These are phyloP conservation scores for Climacteris rufus DNA, from an alignment of 2,113 vertebrate genomes.

Conservation along the genomic window DNA sequence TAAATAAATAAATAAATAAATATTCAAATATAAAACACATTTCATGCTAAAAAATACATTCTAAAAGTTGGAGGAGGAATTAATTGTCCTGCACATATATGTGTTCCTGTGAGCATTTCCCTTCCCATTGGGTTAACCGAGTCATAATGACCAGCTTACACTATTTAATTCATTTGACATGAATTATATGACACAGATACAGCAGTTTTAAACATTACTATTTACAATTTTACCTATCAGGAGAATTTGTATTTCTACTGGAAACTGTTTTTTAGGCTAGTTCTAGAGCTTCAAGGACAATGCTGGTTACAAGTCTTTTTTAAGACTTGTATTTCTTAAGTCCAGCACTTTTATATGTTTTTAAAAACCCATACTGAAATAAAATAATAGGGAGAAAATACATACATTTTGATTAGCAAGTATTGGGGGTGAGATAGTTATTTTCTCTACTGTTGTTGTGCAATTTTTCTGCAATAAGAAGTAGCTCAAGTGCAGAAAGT, in stretches of 20 bases:
- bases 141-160: neutral
- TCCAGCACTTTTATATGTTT: neutral
- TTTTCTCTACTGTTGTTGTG: constrained; percentile 2
- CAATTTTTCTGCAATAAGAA: constrained; percentile 64
- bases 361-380: neutral
- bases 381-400: neutral
- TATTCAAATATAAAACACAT: neutral
- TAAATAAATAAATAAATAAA: neutral
- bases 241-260: neutral
- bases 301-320: neutral
- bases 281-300: neutral
- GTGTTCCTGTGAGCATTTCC: neutral
- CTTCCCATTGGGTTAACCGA: neutral
- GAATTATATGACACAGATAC: neutral
- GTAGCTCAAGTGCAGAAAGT: constrained; percentile 66
- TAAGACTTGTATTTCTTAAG: neutral
- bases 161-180: neutral
- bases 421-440: neutral
- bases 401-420: neutral
- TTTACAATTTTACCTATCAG: neutral
- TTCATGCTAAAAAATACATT: neutral
- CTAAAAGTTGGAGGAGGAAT: neutral
- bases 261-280: neutral
- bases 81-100: neutral
- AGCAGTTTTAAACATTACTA: neutral